A percentile compares a stretch with the other conserved stretches of the same genome.
Evolutionary conservation across 1,140 invertebrate species (phyloP).

Genomic region (Platyscapa corneri): DNA sequence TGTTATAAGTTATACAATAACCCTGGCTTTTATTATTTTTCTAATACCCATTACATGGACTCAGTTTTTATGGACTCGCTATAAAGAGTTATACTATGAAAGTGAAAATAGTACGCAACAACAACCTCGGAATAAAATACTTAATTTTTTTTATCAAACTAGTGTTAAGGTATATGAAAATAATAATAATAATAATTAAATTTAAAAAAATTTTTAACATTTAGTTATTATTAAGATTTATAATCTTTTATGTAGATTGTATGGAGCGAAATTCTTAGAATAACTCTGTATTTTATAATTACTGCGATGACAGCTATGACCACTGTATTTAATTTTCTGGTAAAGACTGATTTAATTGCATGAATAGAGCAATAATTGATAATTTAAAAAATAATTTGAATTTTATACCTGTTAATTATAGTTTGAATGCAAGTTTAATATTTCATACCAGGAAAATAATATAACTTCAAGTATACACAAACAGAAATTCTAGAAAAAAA

Average conservation of each 20-base stretch:
- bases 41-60: constrained; percentile 80
- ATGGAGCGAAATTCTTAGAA: constrained; percentile 78
- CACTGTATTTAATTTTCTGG: constrained; percentile 80
- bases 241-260: constrained; percentile 67
- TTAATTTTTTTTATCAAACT: constrained; percentile 72
- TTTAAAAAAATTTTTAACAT: background rate
- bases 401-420: constrained; percentile 55
- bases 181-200: background rate
- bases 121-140: constrained; percentile 69
- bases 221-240: too few species aligned
- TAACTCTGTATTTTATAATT: constrained; percentile 79
- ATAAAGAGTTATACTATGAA: constrained; percentile 70
- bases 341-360: constrained; percentile 60
- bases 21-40: constrained; percentile 72
- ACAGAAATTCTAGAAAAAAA: constrained; percentile 55
- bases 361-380: background rate
- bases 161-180: constrained; percentile 66
- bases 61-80: constrained; percentile 78
- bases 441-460: constrained; percentile 55
- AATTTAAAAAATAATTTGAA: background rate
- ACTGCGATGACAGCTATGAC: constrained; percentile 78
- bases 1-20: constrained; percentile 70
- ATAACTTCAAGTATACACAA: constrained; percentile 57
- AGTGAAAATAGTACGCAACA: constrained; percentile 66
- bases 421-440: constrained; percentile 68